Base-by-base conservation (phyloP, 2,797 vertebrate genomes). In the Numenius phaeopus region DNA sequence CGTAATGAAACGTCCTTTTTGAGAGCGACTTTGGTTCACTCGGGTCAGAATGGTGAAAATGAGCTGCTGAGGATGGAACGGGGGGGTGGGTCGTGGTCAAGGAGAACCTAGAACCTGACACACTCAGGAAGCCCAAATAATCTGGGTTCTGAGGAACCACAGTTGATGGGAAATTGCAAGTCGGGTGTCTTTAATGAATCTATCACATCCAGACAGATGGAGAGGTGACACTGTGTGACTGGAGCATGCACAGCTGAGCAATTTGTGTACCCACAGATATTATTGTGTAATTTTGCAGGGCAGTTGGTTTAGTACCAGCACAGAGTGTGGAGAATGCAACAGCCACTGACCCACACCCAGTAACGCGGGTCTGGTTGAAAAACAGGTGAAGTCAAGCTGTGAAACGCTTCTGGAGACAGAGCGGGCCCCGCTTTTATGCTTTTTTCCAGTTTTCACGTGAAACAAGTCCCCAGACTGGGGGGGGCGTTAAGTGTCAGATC, bases 281-380 rank as follows among this genome's bases (percentile, higher is more conserved):
- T 34, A 0, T 1, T 23, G 13, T 19, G 2, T 57, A 4, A 11
- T 47, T 17, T n/a, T 19, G 11, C 32, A 14, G n/a, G 18, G 37
- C 15, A 44, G 30, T 32, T 57, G 14, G 12, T 0, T 5, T 30
- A 30, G 57, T 26, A 17, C 23, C 21, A 13, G 14, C 66, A 14
- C 9, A 3, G 19, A 3, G 62, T 1, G 10, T 0, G 1, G 34
- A 27, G 55, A 49, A 5, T 0, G 24, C 55, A n/a, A 3, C 57
- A 37, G n/a, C 58, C 30, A 0, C 71, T 61, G 9, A 14, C 24
- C 34, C 40, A 4, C 32, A 5, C 2, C 26, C 44, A 42, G 14
- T 5, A 26, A 30, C 1, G 13, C 37, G 14, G 40, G 9, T 29
- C 72, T 32, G 37, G 61, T 19, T 50, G 58, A 55, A 46, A 58